Evolutionary conservation across 2,888 invertebrate genomes (phyloP), one percentile per base, ranked within the genome.

Genomic region (Bellardia pandia): DNA sequence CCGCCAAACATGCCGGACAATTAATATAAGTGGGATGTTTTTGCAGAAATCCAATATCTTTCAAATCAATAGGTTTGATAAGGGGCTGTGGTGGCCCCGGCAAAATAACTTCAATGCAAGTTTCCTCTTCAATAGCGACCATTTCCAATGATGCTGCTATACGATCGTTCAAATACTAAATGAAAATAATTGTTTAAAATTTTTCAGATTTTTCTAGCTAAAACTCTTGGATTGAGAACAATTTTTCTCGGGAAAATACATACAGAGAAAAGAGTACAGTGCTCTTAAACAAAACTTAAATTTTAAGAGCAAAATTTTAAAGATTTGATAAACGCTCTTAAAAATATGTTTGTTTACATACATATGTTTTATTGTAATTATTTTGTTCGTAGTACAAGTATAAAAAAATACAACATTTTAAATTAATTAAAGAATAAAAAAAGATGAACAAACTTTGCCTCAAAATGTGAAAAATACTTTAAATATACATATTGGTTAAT

Each of bases 1-100:
- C 90, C n/a, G 87, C 89, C 56, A 91, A 90, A 82, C 93, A 93
- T 58, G 92, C 89, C 4, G 92, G 92, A 85, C 93, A 93, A 68
- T 90, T 90, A 1, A 93, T 88, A 71, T 91, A 90, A 1, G 91
- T 93, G 14, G 92, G 86, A 45, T 91, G 85, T 74, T 86, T 89
- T 1, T 89, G 89, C 16, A 93, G 90, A 77, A 90, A 90, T 4
- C 92, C 93, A 85, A 92, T 90, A 60, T 90, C 89, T 37, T 77
- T 85, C n/a, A 89, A 76, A 33, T 90, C 89, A 1, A 88, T 83
- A 0, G 86, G 74, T 53, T 88, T 89, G 0, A 89, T 14, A 2
- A 89, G 53, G 1, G 90, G 88, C 8, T 89, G 90, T 23, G 81
- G 81, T 9, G 68, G 78, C 37, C 16, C 60, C 5, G 82, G 84